Percentiles rank a stretch among this genome's conserved stretches.
Conservation (phyloP, 1,140 invertebrate genomes). For the Aphelenchoides avenae region DNA sequence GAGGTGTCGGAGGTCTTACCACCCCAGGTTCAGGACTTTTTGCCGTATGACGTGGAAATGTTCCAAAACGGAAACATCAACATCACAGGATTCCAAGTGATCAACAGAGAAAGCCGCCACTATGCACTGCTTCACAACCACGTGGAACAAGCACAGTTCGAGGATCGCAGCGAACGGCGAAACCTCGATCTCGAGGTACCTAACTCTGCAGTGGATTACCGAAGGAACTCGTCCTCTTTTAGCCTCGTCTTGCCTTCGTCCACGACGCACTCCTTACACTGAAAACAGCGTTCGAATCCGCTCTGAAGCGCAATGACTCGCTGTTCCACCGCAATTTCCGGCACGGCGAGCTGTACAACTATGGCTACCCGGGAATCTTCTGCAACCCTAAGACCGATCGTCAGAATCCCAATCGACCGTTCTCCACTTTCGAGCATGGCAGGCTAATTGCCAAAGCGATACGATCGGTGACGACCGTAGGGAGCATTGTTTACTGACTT, state of each 20-base stretch:
- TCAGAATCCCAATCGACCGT: slow-evolving; percentile 51
- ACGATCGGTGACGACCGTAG: slow-evolving; percentile 34
- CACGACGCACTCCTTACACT: slow-evolving; percentile 56
- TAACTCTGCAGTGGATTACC: too few relatives aligned
- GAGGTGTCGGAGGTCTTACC: slow-evolving; percentile 1
- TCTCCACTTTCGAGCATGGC: slow-evolving; percentile 57
- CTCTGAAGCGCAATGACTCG: slow-evolving; percentile 50
- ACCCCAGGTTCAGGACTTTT: slow-evolving; percentile 51
- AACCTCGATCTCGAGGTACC: slow-evolving; percentile 37
- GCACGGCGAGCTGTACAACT: slow-evolving; percentile 54
- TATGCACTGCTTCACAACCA: slow-evolving; percentile 23
- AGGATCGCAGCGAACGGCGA: slow-evolving; percentile 16
- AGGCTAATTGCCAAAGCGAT: slow-evolving; percentile 44
- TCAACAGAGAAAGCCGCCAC: slow-evolving; percentile 34
- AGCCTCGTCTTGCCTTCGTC: slow-evolving; percentile 54
- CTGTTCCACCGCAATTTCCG: slow-evolving; percentile 57
- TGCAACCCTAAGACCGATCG: slow-evolving; percentile 51
- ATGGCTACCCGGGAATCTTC: slow-evolving; percentile 49
- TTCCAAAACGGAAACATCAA: slow-evolving; percentile 61
- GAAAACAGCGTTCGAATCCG: slow-evolving; percentile 49
- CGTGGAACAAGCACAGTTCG: slow-evolving; percentile 23
- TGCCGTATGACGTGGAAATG: slow-evolving; percentile 59
- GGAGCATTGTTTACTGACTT: slow-evolving; percentile 3
- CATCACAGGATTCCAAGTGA: slow-evolving; percentile 61
- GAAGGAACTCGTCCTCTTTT: slow-evolving; percentile 17